phyloP scores from a whole-genome alignment of 2,113 vertebrate species.

The Pavo muticus region DNA sequence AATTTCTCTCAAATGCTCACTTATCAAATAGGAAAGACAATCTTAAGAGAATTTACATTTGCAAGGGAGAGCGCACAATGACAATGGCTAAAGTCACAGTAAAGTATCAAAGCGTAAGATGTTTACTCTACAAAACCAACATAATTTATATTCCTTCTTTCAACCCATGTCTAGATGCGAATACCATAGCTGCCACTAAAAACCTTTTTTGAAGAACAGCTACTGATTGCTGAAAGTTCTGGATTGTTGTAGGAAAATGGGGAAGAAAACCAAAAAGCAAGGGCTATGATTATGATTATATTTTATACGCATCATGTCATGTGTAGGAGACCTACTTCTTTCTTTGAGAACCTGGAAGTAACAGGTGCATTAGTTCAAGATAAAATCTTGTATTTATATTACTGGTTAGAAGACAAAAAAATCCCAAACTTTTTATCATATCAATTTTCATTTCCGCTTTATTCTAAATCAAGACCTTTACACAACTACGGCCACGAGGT shows the following conservation, averaged over 20 bases:
- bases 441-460: not conserved
- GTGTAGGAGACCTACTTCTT: not conserved
- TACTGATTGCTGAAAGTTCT: not conserved
- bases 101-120: not conserved
- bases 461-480: not conserved
- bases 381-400: not conserved
- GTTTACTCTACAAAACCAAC: not conserved
- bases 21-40: not conserved
- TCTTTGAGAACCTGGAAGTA: not conserved
- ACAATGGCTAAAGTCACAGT: not conserved
- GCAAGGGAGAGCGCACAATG: not conserved
- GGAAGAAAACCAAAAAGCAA: not conserved
- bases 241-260: not conserved
- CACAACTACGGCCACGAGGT: slow-evolving; percentile 31
- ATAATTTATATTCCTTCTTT: not conserved
- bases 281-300: too few species aligned
- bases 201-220: not conserved
- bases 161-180: not conserved
- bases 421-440: not conserved
- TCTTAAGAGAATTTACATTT: not conserved
- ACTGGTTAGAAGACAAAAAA: not conserved
- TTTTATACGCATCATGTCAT: too few species aligned
- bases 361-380: not conserved
- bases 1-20: not conserved
- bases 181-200: not conserved